Conservation (phyloP, 1,140 invertebrate species). For the Drosophila elegans region DNA sequence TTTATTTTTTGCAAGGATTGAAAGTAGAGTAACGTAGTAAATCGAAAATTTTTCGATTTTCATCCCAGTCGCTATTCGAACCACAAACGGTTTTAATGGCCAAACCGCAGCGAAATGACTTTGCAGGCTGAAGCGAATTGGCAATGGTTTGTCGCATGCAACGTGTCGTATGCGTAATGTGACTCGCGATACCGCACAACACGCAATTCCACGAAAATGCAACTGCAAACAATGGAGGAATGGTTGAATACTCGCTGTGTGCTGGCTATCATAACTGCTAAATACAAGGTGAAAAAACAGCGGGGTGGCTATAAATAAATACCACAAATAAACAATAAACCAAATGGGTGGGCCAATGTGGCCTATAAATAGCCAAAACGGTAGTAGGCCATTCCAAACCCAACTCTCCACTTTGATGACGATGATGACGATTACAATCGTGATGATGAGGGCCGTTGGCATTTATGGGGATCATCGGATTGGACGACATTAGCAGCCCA, state of each 20-base stretch:
- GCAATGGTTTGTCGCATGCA: conserved; percentile 20
- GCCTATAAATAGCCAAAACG: conserved; percentile 34
- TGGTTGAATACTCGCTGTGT: not conserved
- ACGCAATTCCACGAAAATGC: conserved; percentile 3
- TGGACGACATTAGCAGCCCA: conserved; percentile 8
- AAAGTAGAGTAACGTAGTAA: not conserved
- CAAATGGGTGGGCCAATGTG: conserved; percentile 12
- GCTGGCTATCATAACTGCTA: conserved; percentile 14
- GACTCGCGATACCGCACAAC: not conserved
- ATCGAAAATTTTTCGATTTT: not conserved
- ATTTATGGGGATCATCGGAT: conserved; percentile 40
- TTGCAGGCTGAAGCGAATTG: conserved; percentile 29
- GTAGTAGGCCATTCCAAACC: not conserved
- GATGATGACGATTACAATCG: not conserved
- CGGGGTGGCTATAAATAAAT: conserved; percentile 27
- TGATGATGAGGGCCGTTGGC: conserved; percentile 25
- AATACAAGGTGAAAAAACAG: conserved; percentile 17
- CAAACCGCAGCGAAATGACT: conserved; percentile 32
- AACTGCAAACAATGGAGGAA: not conserved
- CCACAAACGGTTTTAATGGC: conserved; percentile 14
- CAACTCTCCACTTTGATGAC: not conserved
- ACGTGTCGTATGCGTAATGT: conserved; percentile 47
- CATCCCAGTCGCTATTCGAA: not conserved
- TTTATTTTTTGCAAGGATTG: too few relatives aligned
- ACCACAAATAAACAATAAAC: conserved; percentile 18